Evolutionary conservation across 1,140 invertebrate genomes (phyloP), one percentile per base, ranked within the genome.

Genomic region (Drosophila pallidifrons): DNA sequence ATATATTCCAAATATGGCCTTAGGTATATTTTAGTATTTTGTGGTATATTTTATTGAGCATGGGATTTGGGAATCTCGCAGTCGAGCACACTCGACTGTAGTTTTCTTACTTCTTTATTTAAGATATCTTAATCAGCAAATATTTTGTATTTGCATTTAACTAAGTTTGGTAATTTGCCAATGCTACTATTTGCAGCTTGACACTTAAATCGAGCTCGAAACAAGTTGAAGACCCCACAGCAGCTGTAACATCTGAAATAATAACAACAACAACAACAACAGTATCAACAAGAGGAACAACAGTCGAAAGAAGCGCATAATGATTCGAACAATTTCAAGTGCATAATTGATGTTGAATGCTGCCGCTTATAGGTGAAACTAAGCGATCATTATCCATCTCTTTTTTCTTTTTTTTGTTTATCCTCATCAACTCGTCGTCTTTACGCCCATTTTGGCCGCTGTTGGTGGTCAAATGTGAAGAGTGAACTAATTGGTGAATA

Each of bases 261-360:
- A 60, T 55, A 49, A 16, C 51, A 25, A 11, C 41, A 58, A 28
- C 41, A 58, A 28, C 46, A 20, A n/a, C 70, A 67, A n/a, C 60
- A 52, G 20, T 5, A 35, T 45, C 20, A 58, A 43, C 32, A 35
- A 54, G 25, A 30, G 5, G 15, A 49, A 16, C 13, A 38, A 10
- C 35, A 38, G 35, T 38, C 35, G 35, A 38, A 38, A 7, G 35
- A 8, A 38, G 35, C 1, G 35, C 1, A 86, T 69, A 79, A 87
- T 86, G 82, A 86, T 86, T 86, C 79, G 76, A 87, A 82, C 55
- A 79, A 68, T 68, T 80, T 83, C 55, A 88, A 88, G 83, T 77
- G 54, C 79, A 68, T 82, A 88, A 87, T 88, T 82, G 83, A 70
- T 82, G 68, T 70, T 46, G 74, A 79, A 63, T 76, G 66, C 49